Percentiles rank a stretch among this genome's conserved stretches.
Evolutionary conservation across 2,113 vertebrate genomes (phyloP).

Genomic region (Pavo muticus): DNA sequence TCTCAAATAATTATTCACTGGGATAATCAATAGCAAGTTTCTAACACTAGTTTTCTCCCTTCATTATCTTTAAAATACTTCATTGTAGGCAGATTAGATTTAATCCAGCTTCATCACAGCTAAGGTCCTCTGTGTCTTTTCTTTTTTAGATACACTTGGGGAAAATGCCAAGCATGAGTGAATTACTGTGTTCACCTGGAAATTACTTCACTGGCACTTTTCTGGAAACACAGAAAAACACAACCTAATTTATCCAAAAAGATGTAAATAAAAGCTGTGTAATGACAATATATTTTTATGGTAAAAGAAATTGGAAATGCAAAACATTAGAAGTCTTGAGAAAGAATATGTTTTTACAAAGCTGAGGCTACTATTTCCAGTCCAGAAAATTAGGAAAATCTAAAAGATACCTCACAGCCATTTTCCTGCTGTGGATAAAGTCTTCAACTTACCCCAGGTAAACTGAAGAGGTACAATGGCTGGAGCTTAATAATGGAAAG

Average conservation of each 20-base stretch:
- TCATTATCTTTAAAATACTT: slow-evolving; percentile 22
- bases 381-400: background rate
- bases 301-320: slow-evolving; percentile 31
- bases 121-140: slow-evolving; percentile 20
- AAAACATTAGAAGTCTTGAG: background rate
- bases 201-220: slow-evolving; percentile 51
- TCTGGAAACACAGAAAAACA: slow-evolving; percentile 23
- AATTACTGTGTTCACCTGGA: background rate
- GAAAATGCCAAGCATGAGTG: slow-evolving; percentile 13
- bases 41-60: background rate
- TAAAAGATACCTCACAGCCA: background rate
- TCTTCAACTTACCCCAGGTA: background rate
- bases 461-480: background rate
- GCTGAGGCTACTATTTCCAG: background rate
- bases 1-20: background rate
- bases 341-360: background rate
- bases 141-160: slow-evolving; percentile 25
- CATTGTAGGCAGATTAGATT: background rate
- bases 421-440: background rate
- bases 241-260: slow-evolving; percentile 67
- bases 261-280: slow-evolving; percentile 54
- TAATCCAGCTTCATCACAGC: background rate
- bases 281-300: slow-evolving; percentile 43
- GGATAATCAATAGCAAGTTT: background rate
- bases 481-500: background rate